Evolutionary conservation across 2,113 vertebrate species (phyloP).

Genomic region (Neomonachus schauinslandi): DNA sequence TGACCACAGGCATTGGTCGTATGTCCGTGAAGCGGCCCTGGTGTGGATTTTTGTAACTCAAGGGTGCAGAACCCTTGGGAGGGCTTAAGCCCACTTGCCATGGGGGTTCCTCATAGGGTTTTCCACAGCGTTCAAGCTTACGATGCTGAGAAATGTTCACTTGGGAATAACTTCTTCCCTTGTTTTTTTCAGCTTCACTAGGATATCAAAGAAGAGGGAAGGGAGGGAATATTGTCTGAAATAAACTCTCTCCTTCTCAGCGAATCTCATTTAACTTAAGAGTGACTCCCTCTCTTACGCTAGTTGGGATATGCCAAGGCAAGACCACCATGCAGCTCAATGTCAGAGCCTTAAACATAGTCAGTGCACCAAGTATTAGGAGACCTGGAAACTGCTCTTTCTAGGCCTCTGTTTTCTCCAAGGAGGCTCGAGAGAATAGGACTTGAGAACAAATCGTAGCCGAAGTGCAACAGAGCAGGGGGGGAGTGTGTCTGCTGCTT

Average conservation of each 20-base stretch:
- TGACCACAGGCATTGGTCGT: accelerated
- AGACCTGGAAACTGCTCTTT: not conserved
- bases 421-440: not conserved
- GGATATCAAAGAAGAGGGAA: not conserved
- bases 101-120: accelerated
- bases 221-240: accelerated
- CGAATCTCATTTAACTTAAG: accelerated
- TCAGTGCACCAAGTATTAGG: accelerated
- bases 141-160: accelerated
- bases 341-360: not conserved
- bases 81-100: accelerated
- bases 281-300: accelerated
- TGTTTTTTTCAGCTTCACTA: not conserved
- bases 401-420: not conserved
- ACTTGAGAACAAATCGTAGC: not conserved
- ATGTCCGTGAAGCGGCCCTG: not conserved
- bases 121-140: not conserved
- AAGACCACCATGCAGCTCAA: accelerated
- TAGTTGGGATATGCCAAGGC: accelerated
- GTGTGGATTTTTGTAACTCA: not conserved
- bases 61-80: not conserved
- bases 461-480: accelerated
- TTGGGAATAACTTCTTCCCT: not conserved
- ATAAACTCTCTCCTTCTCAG: not conserved
- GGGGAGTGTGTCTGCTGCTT: accelerated